Percentiles rank a stretch among this genome's conserved stretches.
These are phyloP conservation scores for Saturnia japonica DNA, from an alignment of 2,888 invertebrate genomes.

Conservation along the genomic window DNA sequence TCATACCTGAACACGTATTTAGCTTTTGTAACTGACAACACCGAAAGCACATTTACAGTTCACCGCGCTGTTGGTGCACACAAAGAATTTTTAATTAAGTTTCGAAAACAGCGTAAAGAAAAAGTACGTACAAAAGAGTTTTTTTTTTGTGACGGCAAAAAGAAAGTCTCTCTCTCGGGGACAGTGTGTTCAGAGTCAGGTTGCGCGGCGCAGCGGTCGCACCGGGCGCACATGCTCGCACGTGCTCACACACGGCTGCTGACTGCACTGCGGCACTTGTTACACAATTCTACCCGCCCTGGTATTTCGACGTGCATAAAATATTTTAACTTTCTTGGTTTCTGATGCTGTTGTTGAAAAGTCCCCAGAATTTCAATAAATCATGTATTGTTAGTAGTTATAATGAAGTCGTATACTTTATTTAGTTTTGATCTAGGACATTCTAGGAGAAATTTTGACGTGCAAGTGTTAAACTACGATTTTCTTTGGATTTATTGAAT, in stretches of 20 bases:
- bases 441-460: too few species aligned
- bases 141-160: conserved; percentile 33
- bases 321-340: conserved; percentile 13
- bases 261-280: conserved; percentile 71
- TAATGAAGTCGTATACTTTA: not conserved
- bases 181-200: conserved; percentile 37
- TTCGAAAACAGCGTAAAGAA: conserved; percentile 34
- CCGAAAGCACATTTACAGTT: conserved; percentile 18
- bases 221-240: conserved; percentile 28
- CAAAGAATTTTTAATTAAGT: conserved; percentile 44
- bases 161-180: conserved; percentile 30
- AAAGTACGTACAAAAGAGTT: conserved; percentile 29
- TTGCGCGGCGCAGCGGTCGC: too few species aligned
- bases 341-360: not conserved
- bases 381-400: not conserved
- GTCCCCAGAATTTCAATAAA: not conserved
- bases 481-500: too few species aligned
- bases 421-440: not conserved
- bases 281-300: conserved; percentile 65
- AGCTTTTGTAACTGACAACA: conserved; percentile 6
- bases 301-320: conserved; percentile 29
- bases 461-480: not conserved
- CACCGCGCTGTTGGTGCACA: conserved; percentile 20
- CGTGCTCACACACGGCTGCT: too few species aligned
- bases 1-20: conserved; percentile 4